These are phyloP conservation scores for Podarcis raffonei DNA, from an alignment of 2,113 vertebrate genomes.

Conservation along the genomic window DNA sequence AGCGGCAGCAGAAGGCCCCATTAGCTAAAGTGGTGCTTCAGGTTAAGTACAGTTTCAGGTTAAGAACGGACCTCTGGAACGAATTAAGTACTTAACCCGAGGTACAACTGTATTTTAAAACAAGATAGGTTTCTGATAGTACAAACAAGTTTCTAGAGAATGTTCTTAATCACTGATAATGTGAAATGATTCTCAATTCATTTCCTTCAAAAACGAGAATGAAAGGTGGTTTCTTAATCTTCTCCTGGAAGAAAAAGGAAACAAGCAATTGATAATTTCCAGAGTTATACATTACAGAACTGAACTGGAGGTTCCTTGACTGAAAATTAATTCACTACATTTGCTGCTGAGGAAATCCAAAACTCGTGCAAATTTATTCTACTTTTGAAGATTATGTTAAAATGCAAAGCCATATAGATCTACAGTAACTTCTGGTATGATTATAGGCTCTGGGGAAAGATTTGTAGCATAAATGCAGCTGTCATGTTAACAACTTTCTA, in stretches of 20 bases:
- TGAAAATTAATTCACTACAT: neutral
- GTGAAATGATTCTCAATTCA: neutral
- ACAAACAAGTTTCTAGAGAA: neutral
- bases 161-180: neutral
- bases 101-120: neutral
- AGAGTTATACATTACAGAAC: neutral
- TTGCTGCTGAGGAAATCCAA: neutral
- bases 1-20: no score
- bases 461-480: conserved; percentile 20
- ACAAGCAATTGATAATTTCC: neutral
- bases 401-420: neutral
- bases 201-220: neutral
- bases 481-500: conserved; percentile 65
- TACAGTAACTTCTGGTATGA: neutral
- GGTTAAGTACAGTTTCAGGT: no score
- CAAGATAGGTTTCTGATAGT: neutral
- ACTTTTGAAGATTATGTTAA: neutral
- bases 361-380: neutral
- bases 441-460: conserved; percentile 42
- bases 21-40: no score
- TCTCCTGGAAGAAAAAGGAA: neutral
- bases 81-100: no score
- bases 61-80: no score
- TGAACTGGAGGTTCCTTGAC: neutral
- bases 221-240: neutral